phyloP scores from a whole-genome alignment of 2,888 invertebrate species.

The Tholera decimalis region DNA sequence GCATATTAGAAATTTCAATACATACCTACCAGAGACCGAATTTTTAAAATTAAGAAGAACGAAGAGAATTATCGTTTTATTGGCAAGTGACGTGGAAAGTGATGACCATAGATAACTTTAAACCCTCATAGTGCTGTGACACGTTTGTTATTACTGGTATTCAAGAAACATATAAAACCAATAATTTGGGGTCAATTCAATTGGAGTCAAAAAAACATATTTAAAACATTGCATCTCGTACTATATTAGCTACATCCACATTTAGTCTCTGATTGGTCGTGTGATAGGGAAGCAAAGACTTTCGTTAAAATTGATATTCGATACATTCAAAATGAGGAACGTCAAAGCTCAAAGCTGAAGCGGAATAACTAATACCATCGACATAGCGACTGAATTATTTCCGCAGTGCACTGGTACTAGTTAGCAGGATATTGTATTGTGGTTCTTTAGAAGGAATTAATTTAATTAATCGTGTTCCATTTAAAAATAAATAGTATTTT shows the following conservation, averaged over 20 bases:
- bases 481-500: not conserved
- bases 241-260: not conserved
- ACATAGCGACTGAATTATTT: not conserved
- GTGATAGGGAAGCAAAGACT: not conserved
- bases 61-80: too few species aligned
- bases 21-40: too few species aligned
- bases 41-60: too few species aligned
- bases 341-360: not conserved
- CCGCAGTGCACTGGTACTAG: constrained; percentile 7
- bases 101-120: too few species aligned
- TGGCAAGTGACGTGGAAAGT: too few species aligned
- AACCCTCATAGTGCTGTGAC: too few species aligned
- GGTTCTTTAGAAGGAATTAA: not conserved
- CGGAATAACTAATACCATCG: constrained; percentile 22
- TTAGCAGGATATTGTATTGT: constrained; percentile 17
- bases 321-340: constrained; percentile 18
- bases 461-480: not conserved
- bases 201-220: too few species aligned
- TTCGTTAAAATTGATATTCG: constrained; percentile 37
- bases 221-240: not conserved
- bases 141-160: too few species aligned
- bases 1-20: too few species aligned
- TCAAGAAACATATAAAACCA: too few species aligned
- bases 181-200: too few species aligned
- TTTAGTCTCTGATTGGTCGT: not conserved